Evolutionary conservation across 2,888 invertebrate genomes (phyloP).

Genomic region (Tipula unca): DNA sequence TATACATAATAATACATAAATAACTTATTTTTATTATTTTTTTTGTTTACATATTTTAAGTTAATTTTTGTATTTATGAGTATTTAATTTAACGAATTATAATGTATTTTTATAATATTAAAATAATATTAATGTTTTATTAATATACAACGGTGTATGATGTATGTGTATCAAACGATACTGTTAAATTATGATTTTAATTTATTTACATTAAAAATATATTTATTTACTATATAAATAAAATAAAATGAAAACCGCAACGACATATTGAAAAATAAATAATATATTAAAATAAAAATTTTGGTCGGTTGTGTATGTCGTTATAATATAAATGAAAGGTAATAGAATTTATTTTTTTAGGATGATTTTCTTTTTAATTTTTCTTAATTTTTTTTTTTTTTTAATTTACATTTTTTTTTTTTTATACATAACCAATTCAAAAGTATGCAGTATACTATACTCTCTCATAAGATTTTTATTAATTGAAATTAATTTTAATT

Average conservation of each 20-base stretch:
- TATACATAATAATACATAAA: not conserved
- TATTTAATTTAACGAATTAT: not conserved
- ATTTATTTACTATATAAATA: not conserved
- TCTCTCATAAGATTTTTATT: not conserved
- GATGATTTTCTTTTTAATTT: slow-evolving; percentile 14
- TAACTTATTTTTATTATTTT: not conserved
- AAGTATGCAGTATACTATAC: not conserved
- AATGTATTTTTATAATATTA: not conserved
- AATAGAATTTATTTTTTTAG: not conserved
- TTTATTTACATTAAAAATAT: not conserved
- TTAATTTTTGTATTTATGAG: not conserved
- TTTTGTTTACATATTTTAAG: not conserved
- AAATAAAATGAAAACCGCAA: too few species aligned
- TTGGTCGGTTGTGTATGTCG: slow-evolving; percentile 8
- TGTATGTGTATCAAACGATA: not conserved
- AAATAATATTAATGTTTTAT: not conserved
- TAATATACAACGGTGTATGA: not conserved
- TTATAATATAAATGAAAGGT: not conserved
- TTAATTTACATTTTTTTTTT: not conserved
- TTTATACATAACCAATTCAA: not conserved
- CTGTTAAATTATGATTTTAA: not conserved
- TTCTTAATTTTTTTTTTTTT: not conserved
- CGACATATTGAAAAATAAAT: not conserved
- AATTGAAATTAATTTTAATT: not conserved
- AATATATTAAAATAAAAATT: not conserved